Percentiles rank a stretch among this genome's conserved stretches.
phyloP scores from a whole-genome alignment of 2,113 vertebrate genomes.

The Chlorodrepanis virens region DNA sequence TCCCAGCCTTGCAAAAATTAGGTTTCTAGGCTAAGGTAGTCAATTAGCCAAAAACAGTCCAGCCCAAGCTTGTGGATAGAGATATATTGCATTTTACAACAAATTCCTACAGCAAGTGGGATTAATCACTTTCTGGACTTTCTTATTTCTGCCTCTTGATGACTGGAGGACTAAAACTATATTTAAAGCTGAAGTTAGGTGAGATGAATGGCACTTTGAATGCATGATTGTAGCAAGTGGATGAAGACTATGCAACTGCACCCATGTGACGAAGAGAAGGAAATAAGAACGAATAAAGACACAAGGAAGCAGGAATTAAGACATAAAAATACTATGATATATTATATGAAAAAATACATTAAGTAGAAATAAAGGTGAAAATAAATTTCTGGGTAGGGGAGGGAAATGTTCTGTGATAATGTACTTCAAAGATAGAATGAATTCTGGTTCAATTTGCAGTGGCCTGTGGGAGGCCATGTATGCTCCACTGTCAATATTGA shows the following conservation, averaged over 20 bases:
- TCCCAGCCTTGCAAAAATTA: not conserved
- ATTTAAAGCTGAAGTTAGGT: not conserved
- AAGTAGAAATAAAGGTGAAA: not conserved
- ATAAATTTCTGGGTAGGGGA: not conserved
- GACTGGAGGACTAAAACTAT: not conserved
- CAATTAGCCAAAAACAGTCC: not conserved
- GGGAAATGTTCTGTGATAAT: not conserved
- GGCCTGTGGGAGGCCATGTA: not conserved
- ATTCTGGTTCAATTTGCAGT: not conserved
- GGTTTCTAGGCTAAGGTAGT: not conserved
- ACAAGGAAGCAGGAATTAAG: not conserved
- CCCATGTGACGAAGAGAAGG: not conserved
- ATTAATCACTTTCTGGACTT: not conserved
- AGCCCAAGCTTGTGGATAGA: not conserved
- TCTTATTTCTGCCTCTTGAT: not conserved
- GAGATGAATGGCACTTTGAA: not conserved
- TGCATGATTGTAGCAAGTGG: not conserved
- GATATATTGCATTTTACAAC: not conserved
- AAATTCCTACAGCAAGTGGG: not conserved
- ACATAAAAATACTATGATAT: not conserved
- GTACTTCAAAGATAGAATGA: not conserved
- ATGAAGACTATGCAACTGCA: not conserved
- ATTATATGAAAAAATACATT: not conserved
- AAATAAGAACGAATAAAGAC: not conserved
- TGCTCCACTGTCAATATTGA: rapidly evolving